These are phyloP conservation scores for Champsocephalus gunnari DNA, from an alignment of 2,797 vertebrate genomes.

Conservation along the genomic window DNA sequence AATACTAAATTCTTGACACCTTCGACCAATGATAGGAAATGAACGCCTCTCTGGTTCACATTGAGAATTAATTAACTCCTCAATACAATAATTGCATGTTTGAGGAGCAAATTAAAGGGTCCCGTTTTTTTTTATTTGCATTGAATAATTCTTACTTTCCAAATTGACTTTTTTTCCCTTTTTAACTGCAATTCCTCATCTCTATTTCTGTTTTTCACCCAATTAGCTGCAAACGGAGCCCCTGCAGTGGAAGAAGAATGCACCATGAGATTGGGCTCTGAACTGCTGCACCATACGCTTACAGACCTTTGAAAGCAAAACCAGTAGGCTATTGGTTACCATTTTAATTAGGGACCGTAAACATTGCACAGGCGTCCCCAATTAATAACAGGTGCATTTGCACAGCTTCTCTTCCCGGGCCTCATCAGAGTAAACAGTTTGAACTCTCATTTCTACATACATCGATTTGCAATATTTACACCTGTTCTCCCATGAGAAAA, in stretches of 20 bases:
- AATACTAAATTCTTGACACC: constrained; percentile 51
- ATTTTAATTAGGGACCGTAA: constrained; percentile 62
- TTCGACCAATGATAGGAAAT: constrained; percentile 40
- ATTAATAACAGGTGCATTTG: constrained; percentile 27
- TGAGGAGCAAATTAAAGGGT: background rate
- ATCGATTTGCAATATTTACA: constrained; percentile 1
- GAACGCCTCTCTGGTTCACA: constrained; percentile 10
- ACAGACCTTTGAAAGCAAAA: constrained; percentile 46
- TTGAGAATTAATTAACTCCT: constrained; percentile 54
- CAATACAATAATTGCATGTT: background rate
- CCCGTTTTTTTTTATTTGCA: background rate
- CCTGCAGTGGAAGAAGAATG: constrained; percentile 52
- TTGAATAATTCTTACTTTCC: background rate
- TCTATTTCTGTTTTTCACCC: constrained; percentile 53
- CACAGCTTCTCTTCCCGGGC: background rate
- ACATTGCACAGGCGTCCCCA: constrained; percentile 20
- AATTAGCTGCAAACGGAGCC: constrained; percentile 70
- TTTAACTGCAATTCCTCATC: constrained; percentile 9
- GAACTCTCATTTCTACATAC: constrained; percentile 14
- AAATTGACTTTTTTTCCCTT: background rate
- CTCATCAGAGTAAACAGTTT: constrained; percentile 1
- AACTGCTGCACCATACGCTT: constrained; percentile 41
- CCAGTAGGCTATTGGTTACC: constrained; percentile 36
- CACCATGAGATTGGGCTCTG: constrained; percentile 48
- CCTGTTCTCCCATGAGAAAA: constrained; percentile 27